Percentiles rank a stretch among this genome's conserved stretches.
phyloP scores from a whole-genome alignment of 2,888 invertebrate genomes.

The Ormyrus thymus region DNA sequence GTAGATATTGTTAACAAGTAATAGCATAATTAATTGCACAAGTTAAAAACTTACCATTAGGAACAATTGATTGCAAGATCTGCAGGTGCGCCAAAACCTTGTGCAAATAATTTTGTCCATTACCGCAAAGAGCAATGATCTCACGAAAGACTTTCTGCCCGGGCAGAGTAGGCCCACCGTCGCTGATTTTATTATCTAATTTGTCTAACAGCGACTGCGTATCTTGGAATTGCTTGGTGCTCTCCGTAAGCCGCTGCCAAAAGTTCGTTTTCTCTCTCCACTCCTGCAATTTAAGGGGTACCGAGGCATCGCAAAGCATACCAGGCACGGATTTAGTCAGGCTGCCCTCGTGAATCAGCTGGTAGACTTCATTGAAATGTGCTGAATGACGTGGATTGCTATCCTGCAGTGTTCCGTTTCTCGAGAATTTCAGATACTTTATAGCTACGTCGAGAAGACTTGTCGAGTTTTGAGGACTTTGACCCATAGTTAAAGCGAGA shows the following conservation, averaged over 20 bases:
- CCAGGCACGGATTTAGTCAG: slow-evolving; percentile 57
- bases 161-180: slow-evolving; percentile 20
- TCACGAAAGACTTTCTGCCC: slow-evolving; percentile 59
- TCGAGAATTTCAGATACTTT: slow-evolving; percentile 64
- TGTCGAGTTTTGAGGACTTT: slow-evolving; percentile 60
- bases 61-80: slow-evolving; percentile 64
- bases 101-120: slow-evolving; percentile 61
- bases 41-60: slow-evolving; percentile 54
- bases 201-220: slow-evolving; percentile 17
- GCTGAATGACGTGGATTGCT: not conserved
- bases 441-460: slow-evolving; percentile 68
- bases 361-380: slow-evolving; percentile 43
- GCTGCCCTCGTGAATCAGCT: slow-evolving; percentile 54
- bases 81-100: slow-evolving; percentile 63
- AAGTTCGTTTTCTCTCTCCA: slow-evolving; percentile 63
- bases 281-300: slow-evolving; percentile 63
- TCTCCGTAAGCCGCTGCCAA: slow-evolving; percentile 63
- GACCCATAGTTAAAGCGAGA: slow-evolving; percentile 68
- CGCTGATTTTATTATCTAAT: slow-evolving; percentile 11
- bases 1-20: not conserved
- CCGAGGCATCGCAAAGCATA: slow-evolving; percentile 64
- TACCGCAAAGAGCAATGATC: slow-evolving; percentile 60
- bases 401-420: slow-evolving; percentile 37
- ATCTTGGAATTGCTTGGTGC: slow-evolving; percentile 53
- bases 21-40: not conserved